phyloP scores from a whole-genome alignment of 2,888 invertebrate species.

The Leptura quadrifasciata region DNA sequence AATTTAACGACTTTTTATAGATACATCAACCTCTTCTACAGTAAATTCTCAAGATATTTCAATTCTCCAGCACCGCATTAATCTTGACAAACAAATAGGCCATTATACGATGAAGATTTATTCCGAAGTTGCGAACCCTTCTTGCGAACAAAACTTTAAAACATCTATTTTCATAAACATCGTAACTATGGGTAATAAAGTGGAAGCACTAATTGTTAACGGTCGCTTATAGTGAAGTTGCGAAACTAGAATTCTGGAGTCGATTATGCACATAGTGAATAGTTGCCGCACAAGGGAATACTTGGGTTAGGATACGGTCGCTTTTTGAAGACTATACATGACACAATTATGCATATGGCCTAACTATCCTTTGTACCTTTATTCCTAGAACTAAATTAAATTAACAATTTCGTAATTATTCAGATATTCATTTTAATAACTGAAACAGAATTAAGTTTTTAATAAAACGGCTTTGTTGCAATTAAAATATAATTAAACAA shows the following conservation, averaged over 20 bases:
- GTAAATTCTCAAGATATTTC: slow-evolving; percentile 17
- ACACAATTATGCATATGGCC: slow-evolving; percentile 25
- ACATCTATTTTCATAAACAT: slow-evolving; percentile 64
- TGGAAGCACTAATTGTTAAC: slow-evolving; percentile 62
- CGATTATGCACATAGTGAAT: slow-evolving; percentile 56
- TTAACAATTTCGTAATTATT: slow-evolving; percentile 24
- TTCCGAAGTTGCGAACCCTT: slow-evolving; percentile 45
- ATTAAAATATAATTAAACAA: no score
- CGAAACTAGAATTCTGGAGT: slow-evolving; percentile 56
- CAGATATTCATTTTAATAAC: slow-evolving; percentile 11
- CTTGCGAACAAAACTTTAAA: slow-evolving; percentile 56
- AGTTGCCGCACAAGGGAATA: slow-evolving; percentile 46
- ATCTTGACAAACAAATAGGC: slow-evolving; percentile 46
- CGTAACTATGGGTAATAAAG: slow-evolving; percentile 55
- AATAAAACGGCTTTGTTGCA: no score
- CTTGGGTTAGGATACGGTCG: slow-evolving; percentile 20
- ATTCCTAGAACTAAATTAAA: slow-evolving; percentile 18
- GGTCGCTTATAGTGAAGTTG: slow-evolving; percentile 60
- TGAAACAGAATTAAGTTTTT: no score
- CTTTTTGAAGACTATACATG: slow-evolving; percentile 21
- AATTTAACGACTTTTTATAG: not conserved
- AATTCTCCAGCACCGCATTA: slow-evolving; percentile 37
- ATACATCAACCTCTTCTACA: not conserved
- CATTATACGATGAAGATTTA: slow-evolving; percentile 48
- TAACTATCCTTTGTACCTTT: slow-evolving; percentile 24